Conservation (phyloP, 53 echinoderm and acorn worm species). For the Luidia sarsii region DNA sequence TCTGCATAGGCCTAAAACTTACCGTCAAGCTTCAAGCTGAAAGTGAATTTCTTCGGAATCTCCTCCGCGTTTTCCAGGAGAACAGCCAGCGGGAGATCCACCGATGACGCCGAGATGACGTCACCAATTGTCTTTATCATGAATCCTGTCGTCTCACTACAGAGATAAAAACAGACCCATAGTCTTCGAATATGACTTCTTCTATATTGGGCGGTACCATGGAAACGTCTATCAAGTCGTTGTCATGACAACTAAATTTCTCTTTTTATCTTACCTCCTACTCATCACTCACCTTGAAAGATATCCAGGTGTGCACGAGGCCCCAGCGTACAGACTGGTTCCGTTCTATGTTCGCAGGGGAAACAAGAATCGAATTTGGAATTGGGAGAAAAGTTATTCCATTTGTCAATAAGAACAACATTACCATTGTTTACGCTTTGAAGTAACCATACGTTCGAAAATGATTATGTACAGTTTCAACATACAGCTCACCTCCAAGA, state of each 20-base stretch:
- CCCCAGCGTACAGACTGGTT: conserved; percentile 49
- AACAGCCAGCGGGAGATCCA: conserved; percentile 30
- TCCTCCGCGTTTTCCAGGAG: conserved; percentile 45
- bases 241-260: too few relatives aligned
- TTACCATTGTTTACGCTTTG: too few relatives aligned
- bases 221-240: too few relatives aligned
- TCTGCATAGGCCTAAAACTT: neutral
- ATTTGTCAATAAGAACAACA: too few relatives aligned
- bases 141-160: neutral
- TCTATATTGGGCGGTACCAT: too few relatives aligned
- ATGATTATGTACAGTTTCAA: too few relatives aligned
- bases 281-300: too few relatives aligned
- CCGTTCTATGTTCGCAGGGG: conserved; percentile 48
- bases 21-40: conserved; percentile 57
- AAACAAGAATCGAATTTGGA: neutral
- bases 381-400: too few relatives aligned
- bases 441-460: too few relatives aligned
- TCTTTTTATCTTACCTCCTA: too few relatives aligned
- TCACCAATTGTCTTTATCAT: conserved; percentile 29
- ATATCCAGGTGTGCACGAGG: conserved; percentile 24
- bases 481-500: conserved; percentile 62
- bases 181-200: neutral
- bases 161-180: neutral
- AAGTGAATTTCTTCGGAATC: conserved; percentile 57
- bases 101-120: conserved; percentile 15